Conservation (phyloP, 2,797 vertebrate species). For the Pangasius sanitwongsei region DNA sequence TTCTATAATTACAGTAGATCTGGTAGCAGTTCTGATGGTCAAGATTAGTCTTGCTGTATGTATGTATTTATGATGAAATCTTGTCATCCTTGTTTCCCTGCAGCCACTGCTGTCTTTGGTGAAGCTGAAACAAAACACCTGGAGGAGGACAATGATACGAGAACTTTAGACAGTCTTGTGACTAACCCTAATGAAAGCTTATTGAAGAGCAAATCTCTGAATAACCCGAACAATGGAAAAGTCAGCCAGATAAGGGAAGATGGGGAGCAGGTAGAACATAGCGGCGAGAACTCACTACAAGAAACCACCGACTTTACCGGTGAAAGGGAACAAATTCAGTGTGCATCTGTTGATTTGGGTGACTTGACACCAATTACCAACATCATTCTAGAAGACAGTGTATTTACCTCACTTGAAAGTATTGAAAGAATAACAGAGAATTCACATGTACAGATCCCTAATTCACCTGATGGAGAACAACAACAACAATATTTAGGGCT, state of each 20-base stretch:
- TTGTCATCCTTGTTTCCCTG: constrained; percentile 28
- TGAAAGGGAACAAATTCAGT: constrained; percentile 29
- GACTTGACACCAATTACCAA: constrained; percentile 39
- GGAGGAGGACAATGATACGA: constrained; percentile 46
- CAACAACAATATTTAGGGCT: constrained; percentile 21
- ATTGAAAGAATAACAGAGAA: constrained; percentile 47
- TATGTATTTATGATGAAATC: neutral
- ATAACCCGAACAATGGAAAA: constrained; percentile 40
- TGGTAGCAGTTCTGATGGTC: neutral
- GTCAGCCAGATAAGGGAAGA: constrained; percentile 32
- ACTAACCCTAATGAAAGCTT: constrained; percentile 26
- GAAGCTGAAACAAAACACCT: constrained; percentile 54
- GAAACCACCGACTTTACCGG: constrained; percentile 26
- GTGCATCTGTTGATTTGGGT: constrained; percentile 37
- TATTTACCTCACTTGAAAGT: constrained; percentile 47
- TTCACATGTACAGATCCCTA: constrained; percentile 34
- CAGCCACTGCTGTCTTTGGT: constrained; percentile 42
- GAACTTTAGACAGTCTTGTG: constrained; percentile 47
- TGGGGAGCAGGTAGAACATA: constrained; percentile 33
- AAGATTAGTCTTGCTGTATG: neutral
- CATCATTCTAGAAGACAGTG: constrained; percentile 47
- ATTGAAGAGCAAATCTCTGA: constrained; percentile 9
- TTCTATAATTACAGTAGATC: neutral
- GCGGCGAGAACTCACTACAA: constrained; percentile 31
- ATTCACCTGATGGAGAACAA: constrained; percentile 24